A percentile compares a stretch with the other conserved stretches of the same genome.
These are phyloP conservation scores for Trichomycterus rosablanca DNA, from an alignment of 2,113 vertebrate species.

Conservation along the genomic window DNA sequence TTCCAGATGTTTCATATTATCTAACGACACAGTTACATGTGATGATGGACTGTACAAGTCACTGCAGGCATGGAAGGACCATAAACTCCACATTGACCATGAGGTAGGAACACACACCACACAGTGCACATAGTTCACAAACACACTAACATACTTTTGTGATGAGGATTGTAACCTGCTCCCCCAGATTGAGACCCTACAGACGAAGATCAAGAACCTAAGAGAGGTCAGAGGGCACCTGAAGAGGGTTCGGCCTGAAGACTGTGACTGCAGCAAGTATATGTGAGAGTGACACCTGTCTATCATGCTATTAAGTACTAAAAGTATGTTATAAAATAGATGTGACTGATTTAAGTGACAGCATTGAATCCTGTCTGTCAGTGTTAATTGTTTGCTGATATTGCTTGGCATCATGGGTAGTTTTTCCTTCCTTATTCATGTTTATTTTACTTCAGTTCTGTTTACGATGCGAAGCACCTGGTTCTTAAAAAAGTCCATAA, in stretches of 20 bases:
- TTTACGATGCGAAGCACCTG: too few relatives aligned
- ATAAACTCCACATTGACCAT: conserved; percentile 93
- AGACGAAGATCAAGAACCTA: conserved; percentile 96
- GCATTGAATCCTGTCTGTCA: too few relatives aligned
- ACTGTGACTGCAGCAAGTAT: conserved; percentile 86
- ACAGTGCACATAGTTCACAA: not conserved
- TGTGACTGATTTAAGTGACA: too few relatives aligned
- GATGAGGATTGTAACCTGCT: not conserved
- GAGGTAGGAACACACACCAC: conserved; percentile 71
- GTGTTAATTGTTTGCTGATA: too few relatives aligned
- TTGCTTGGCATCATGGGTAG: too few relatives aligned
- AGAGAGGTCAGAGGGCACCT: conserved; percentile 91
- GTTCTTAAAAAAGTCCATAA: too few relatives aligned
- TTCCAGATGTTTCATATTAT: conserved; percentile 85
- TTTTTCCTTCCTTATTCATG: too few relatives aligned
- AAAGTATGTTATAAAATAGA: too few relatives aligned
- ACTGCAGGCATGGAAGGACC: conserved; percentile 96
- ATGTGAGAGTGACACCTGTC: conserved; percentile 59
- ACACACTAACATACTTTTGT: not conserved
- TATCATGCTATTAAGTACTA: too few relatives aligned
- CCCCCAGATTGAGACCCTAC: conserved; percentile 88
- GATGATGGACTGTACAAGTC: conserved; percentile 85
- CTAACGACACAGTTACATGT: conserved; percentile 86
- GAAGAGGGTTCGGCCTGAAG: conserved; percentile 85
- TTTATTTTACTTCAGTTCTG: too few relatives aligned